Conservation (phyloP, 2,113 vertebrate genomes). For the Proteles cristata region DNA sequence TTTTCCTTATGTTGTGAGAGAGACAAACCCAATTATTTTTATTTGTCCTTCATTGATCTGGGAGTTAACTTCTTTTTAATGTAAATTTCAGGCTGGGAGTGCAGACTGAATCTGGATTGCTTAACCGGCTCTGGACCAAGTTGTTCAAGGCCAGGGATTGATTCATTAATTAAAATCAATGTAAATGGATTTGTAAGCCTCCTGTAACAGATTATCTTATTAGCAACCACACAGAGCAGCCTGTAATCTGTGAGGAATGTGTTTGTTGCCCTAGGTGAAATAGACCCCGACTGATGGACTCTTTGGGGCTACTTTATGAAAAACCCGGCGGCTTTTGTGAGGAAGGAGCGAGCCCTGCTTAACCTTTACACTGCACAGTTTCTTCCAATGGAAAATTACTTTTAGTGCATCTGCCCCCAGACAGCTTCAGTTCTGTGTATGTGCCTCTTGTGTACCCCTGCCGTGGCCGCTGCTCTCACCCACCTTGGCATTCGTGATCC, state of each 20-base stretch:
- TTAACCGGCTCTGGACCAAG: conserved; percentile 78
- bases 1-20: neutral
- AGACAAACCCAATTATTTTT: conserved; percentile 71
- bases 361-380: conserved; percentile 63
- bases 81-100: conserved; percentile 83
- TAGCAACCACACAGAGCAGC: conserved; percentile 83
- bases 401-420: conserved; percentile 47
- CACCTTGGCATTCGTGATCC: neutral
- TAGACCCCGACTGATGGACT: conserved; percentile 60
- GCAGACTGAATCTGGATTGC: conserved; percentile 82
- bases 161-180: conserved; percentile 91
- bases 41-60: conserved; percentile 73
- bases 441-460: neutral
- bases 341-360: conserved; percentile 50
- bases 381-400: conserved; percentile 67
- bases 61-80: conserved; percentile 79
- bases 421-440: conserved; percentile 42
- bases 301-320: conserved; percentile 37
- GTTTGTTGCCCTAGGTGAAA: conserved; percentile 77
- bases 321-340: conserved; percentile 71
- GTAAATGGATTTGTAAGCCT: conserved; percentile 89
- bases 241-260: conserved; percentile 84
- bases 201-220: conserved; percentile 88
- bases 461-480: neutral
- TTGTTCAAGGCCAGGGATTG: conserved; percentile 84